Conservation (phyloP, 2,113 vertebrate genomes). For the Periophthalmus modestus region DNA sequence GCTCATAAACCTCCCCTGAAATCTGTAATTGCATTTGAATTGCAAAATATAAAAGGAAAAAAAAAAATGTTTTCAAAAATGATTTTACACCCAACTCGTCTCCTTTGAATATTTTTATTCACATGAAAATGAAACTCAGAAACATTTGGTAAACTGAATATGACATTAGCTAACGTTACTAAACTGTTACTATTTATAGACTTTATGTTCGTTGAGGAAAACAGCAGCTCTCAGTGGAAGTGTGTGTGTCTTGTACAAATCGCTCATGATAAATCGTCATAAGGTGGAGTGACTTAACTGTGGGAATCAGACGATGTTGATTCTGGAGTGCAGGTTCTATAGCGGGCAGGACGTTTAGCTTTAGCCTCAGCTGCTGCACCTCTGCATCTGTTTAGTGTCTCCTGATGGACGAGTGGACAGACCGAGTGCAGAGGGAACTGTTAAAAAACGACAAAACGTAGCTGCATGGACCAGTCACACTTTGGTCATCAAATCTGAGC, state of each 20-base stretch:
- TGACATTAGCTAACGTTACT: not conserved
- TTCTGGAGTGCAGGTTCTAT: constrained; percentile 30
- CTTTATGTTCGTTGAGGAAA: not conserved
- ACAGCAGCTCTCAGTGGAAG: not conserved
- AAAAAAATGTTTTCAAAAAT: not conserved
- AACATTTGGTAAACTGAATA: not conserved
- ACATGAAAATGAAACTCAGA: not conserved
- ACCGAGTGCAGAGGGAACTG: constrained; percentile 52
- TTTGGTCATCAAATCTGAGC: constrained; percentile 74
- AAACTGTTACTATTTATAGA: not conserved
- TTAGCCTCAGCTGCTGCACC: constrained; percentile 52
- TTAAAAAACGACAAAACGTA: constrained; percentile 25
- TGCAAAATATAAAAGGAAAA: not conserved
- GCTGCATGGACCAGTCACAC: constrained; percentile 53
- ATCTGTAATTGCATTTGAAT: not conserved
- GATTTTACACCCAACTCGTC: not conserved
- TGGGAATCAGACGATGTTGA: constrained; percentile 19
- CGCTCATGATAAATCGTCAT: constrained; percentile 27
- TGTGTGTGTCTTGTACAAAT: constrained; percentile 3
- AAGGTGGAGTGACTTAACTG: constrained; percentile 28
- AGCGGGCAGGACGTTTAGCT: constrained; percentile 45
- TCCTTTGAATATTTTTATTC: not conserved
- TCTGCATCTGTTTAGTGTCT: constrained; percentile 24
- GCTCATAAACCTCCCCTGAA: not conserved
- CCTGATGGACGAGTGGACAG: constrained; percentile 43